These are phyloP conservation scores for Thera obeliscata DNA, from an alignment of 2,888 invertebrate species.

Conservation along the genomic window DNA sequence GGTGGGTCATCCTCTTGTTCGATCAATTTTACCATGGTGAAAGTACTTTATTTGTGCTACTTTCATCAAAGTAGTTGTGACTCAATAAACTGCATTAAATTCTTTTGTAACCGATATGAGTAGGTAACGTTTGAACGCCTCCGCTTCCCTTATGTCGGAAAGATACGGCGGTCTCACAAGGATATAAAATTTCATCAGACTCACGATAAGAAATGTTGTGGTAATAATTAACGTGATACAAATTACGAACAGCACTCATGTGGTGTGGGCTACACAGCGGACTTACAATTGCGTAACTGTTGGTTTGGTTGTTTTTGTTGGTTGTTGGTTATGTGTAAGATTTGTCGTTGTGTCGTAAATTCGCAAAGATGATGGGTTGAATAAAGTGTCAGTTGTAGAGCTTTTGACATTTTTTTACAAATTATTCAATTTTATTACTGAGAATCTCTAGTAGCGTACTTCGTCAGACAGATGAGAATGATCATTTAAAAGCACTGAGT, in stretches of 20 bases:
- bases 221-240: slow-evolving; percentile 59
- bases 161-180: slow-evolving; percentile 49
- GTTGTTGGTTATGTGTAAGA: background rate
- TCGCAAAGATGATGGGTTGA: background rate
- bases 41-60: background rate
- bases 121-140: slow-evolving; percentile 33
- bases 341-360: background rate
- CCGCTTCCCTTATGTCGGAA: slow-evolving; percentile 40
- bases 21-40: background rate
- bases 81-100: slow-evolving; percentile 12
- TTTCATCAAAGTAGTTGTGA: background rate
- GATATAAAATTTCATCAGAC: slow-evolving; percentile 60
- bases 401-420: background rate
- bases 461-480: background rate
- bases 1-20: no score
- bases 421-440: no score
- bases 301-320: background rate
- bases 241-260: slow-evolving; percentile 57
- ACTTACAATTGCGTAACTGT: slow-evolving; percentile 20
- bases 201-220: slow-evolving; percentile 54
- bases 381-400: background rate
- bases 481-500: background rate
- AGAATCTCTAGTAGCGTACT: no score
- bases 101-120: slow-evolving; percentile 29
- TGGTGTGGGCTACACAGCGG: slow-evolving; percentile 21